Conservation (phyloP, 2,113 vertebrate genomes). For the Oostethus manadensis region DNA sequence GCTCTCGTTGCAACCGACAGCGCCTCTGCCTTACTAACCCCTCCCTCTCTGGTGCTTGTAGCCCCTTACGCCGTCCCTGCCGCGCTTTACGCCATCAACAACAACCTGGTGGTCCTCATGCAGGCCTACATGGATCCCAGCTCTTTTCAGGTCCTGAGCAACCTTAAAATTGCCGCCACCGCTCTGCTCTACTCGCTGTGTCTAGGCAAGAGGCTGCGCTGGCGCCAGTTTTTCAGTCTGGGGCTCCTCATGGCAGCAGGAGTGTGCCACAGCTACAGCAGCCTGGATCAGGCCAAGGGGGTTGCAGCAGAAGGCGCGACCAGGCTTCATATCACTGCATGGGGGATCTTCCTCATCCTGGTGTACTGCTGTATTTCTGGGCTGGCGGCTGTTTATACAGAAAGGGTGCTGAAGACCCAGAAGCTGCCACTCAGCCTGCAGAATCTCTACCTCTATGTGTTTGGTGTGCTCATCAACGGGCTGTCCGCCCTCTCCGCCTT, state of each 20-base stretch:
- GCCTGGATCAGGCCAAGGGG: conserved; percentile 53
- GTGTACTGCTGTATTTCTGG: conserved; percentile 84
- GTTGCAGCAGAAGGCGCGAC: neutral
- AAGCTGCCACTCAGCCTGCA: conserved; percentile 83
- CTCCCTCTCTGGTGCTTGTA: conserved; percentile 48
- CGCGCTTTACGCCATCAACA: conserved; percentile 86
- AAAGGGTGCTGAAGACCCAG: conserved; percentile 83
- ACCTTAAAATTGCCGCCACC: conserved; percentile 87
- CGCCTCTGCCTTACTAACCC: neutral
- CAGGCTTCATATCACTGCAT: conserved; percentile 72
- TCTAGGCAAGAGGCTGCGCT: conserved; percentile 72
- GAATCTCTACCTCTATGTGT: conserved; percentile 88
- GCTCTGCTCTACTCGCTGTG: conserved; percentile 83
- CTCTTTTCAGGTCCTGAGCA: conserved; percentile 89
- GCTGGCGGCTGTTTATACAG: conserved; percentile 86
- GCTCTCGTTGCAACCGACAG: conserved; percentile 58
- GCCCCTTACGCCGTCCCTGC: conserved; percentile 82
- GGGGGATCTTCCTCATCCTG: conserved; percentile 77
- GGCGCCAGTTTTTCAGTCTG: conserved; percentile 75
- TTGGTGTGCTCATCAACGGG: conserved; percentile 82
- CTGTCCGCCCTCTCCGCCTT: conserved; percentile 62
- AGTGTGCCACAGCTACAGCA: conserved; percentile 77
- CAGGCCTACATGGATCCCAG: conserved; percentile 93
- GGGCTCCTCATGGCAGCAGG: conserved; percentile 80
- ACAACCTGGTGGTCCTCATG: conserved; percentile 91